These are phyloP conservation scores for Phacellophora camtschatica DNA, from an alignment of 30 jellyfish, hydroid and myxozoan species.

Conservation along the genomic window DNA sequence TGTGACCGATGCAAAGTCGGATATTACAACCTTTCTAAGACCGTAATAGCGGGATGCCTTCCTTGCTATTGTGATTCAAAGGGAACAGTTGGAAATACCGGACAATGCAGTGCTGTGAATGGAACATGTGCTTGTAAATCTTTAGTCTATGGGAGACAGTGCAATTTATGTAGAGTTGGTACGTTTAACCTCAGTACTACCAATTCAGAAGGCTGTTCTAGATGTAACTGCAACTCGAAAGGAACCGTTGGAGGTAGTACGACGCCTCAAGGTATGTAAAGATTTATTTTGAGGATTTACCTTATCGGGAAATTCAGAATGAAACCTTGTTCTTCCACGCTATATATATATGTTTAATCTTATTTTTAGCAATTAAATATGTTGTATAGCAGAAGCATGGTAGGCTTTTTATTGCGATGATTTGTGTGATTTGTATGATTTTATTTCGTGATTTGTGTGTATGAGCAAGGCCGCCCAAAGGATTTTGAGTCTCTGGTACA, in stretches of 20 bases:
- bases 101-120: slow-evolving; percentile 70
- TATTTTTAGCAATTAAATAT: too few relatives aligned
- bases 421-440: too few relatives aligned
- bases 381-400: too few relatives aligned
- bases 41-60: slow-evolving; percentile 73
- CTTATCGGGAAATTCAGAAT: too few relatives aligned
- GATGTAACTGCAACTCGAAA: slow-evolving; percentile 84
- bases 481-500: too few relatives aligned
- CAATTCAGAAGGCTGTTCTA: slow-evolving; percentile 84
- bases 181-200: slow-evolving; percentile 69
- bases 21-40: slow-evolving; percentile 55
- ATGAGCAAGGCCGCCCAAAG: too few relatives aligned
- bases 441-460: too few relatives aligned
- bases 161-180: slow-evolving; percentile 86
- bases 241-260: slow-evolving; percentile 94
- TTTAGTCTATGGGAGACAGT: slow-evolving; percentile 80
- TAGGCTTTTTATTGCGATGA: too few relatives aligned
- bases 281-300: too few relatives aligned
- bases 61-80: slow-evolving; percentile 86
- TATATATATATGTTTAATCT: too few relatives aligned
- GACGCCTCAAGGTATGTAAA: slow-evolving; percentile 69
- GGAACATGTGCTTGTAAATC: slow-evolving; percentile 93
- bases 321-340: too few relatives aligned
- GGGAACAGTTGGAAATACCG: slow-evolving; percentile 84
- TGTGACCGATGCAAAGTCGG: slow-evolving; percentile 93